A percentile compares a stretch with the other conserved stretches of the same genome.
These are phyloP conservation scores for Thamnophis sirtalis DNA, from an alignment of 2,113 vertebrate species.

Conservation along the genomic window DNA sequence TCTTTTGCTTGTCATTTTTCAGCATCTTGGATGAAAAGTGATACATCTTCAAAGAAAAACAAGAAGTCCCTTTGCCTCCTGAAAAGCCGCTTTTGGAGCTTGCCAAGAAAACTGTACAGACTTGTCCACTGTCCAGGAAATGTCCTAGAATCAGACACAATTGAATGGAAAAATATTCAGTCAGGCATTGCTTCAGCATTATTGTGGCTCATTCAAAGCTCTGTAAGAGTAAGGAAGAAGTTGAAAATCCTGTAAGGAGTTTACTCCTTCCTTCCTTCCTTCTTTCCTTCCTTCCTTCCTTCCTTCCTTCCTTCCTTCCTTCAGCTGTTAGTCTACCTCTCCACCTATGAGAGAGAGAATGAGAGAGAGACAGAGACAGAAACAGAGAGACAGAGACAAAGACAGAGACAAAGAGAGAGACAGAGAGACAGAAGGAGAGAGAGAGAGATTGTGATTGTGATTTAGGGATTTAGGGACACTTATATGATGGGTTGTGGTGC, in stretches of 20 bases:
- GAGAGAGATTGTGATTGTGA: no score
- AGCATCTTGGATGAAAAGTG: no score
- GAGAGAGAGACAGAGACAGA: neutral
- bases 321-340: neutral
- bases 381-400: neutral
- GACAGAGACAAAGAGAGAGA: no score
- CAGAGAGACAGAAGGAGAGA: no score
- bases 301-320: neutral
- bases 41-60: no score
- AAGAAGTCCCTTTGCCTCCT: no score
- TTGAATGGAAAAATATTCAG: neutral
- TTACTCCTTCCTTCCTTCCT: neutral
- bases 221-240: neutral
- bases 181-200: neutral
- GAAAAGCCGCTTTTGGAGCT: neutral
- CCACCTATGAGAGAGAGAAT: neutral
- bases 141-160: neutral
- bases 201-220: neutral
- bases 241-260: neutral
- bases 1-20: no score
- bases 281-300: neutral
- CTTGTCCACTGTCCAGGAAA: neutral
- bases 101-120: neutral
- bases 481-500: neutral
- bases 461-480: neutral